phyloP scores from a whole-genome alignment of 2,888 invertebrate genomes.

The Drosophila phalerata region DNA sequence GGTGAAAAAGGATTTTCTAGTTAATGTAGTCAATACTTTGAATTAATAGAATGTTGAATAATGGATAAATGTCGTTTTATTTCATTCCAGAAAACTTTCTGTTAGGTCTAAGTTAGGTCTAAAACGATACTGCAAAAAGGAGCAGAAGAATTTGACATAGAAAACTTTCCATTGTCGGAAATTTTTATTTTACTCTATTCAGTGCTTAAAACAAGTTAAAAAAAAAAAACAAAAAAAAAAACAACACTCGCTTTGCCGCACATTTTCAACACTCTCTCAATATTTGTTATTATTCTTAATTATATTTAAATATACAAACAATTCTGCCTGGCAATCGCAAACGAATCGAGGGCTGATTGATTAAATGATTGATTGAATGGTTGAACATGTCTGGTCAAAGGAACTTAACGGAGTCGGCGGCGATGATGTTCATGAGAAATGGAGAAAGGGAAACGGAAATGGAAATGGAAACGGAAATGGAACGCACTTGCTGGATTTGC shows the following conservation, averaged over 20 bases:
- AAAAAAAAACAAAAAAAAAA: too few relatives aligned
- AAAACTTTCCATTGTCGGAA: too few relatives aligned
- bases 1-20: too few relatives aligned
- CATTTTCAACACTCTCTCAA: slow-evolving; percentile 23
- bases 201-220: too few relatives aligned
- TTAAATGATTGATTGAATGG: slow-evolving; percentile 1
- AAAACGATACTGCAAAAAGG: too few relatives aligned
- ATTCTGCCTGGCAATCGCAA: slow-evolving; percentile 11
- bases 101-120: too few relatives aligned
- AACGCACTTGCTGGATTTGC: slow-evolving; percentile 96
- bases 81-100: too few relatives aligned
- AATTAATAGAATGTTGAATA: too few relatives aligned
- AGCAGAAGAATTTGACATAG: too few relatives aligned
- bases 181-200: too few relatives aligned
- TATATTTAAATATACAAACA: slow-evolving; percentile 18
- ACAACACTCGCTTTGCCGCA: slow-evolving; percentile 19
- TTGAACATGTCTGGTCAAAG: slow-evolving; percentile 21
- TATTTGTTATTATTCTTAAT: slow-evolving; percentile 21
- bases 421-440: neutral
- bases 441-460: neutral
- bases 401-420: neutral
- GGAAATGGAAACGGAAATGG: slow-evolving; percentile 31
- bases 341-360: slow-evolving; percentile 7
- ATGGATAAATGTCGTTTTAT: too few relatives aligned
- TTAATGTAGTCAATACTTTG: too few relatives aligned